These are phyloP conservation scores for Xiphorhynchus erythropygius DNA, from an alignment of 2,797 vertebrate species.

Conservation along the genomic window DNA sequence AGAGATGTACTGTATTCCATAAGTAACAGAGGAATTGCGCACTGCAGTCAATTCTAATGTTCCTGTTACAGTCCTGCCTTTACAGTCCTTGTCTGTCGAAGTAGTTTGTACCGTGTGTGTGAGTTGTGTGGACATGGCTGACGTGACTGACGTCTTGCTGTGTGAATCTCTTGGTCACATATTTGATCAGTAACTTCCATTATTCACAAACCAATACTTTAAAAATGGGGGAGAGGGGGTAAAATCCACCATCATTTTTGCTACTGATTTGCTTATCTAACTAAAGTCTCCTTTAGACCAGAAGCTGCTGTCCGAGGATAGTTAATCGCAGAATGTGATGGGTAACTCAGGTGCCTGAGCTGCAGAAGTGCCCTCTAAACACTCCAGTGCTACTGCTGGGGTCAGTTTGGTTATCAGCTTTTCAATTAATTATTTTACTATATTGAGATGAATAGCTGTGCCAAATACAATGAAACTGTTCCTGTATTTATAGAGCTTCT, in stretches of 20 bases:
- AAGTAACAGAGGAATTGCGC: rapidly evolving
- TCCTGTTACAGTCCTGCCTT: background rate
- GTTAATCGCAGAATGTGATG: background rate
- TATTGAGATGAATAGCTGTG: background rate
- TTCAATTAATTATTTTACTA: background rate
- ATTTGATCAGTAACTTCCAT: background rate
- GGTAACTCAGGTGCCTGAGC: background rate
- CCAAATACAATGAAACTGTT: background rate
- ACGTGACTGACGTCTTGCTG: background rate
- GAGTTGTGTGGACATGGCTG: background rate
- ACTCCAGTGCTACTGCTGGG: background rate
- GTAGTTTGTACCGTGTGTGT: rapidly evolving
- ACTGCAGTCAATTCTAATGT: rapidly evolving
- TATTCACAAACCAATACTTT: background rate
- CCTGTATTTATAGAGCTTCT: background rate
- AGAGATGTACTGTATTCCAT: background rate
- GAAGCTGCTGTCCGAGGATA: background rate
- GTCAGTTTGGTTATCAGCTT: background rate
- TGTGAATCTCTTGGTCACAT: background rate
- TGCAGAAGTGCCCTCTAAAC: background rate
- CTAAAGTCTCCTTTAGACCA: background rate
- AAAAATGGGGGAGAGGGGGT: background rate
- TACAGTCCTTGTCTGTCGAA: background rate
- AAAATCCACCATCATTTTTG: background rate
- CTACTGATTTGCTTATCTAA: background rate